Percentiles rank a stretch among this genome's conserved stretches.
Conservation (phyloP, 64 coral and sea anemone species). For the Exaiptasia diaphana region DNA sequence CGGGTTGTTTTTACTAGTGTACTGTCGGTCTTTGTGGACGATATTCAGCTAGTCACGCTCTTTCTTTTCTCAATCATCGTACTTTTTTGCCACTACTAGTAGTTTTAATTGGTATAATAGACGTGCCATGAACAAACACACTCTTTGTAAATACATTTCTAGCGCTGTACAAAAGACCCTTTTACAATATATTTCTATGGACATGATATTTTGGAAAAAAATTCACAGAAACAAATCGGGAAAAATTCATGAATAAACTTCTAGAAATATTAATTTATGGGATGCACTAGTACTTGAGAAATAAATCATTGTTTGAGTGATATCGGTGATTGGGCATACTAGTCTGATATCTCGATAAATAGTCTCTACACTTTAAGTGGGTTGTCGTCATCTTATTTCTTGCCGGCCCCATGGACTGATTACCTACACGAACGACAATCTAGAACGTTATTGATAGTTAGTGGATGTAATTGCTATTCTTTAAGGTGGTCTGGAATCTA, state of each 20-base stretch:
- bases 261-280: not conserved
- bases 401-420: slow-evolving; percentile 7
- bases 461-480: too few species aligned
- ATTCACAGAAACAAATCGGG: not conserved
- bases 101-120: too few species aligned
- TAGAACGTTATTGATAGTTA: too few species aligned
- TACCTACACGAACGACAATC: not conserved
- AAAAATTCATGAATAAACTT: not conserved
- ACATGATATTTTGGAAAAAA: slow-evolving; percentile 9
- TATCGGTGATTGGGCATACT: not conserved
- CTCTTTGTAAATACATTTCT: too few species aligned
- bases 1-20: too few species aligned
- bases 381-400: not conserved
- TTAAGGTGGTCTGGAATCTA: slow-evolving; percentile 5
- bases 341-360: not conserved
- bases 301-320: not conserved
- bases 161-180: too few species aligned
- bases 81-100: too few species aligned
- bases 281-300: not conserved
- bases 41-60: too few species aligned
- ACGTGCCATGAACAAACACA: too few species aligned
- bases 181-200: slow-evolving; percentile 3
- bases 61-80: too few species aligned
- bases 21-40: too few species aligned
- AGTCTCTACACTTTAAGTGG: not conserved